phyloP scores from a whole-genome alignment of 2,888 invertebrate species.

The Acrocyrtus sp. region DNA sequence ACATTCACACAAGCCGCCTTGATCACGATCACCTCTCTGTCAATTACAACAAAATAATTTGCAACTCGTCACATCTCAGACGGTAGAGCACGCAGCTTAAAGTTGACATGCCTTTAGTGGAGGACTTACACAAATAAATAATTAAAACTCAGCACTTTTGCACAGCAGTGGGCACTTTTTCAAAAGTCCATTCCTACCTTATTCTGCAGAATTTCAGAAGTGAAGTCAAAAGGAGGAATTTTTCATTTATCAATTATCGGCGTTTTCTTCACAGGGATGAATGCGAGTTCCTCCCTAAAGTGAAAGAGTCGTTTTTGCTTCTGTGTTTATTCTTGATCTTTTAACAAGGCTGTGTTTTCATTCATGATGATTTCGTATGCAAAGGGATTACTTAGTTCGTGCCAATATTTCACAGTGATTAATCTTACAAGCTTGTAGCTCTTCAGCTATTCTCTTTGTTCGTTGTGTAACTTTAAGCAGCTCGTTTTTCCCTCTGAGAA shows the following conservation, averaged over 20 bases:
- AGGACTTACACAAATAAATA: neutral
- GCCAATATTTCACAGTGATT: neutral
- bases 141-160: slow-evolving; percentile 21
- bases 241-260: too few relatives aligned
- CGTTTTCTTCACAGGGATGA: too few relatives aligned
- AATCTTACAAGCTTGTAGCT: neutral
- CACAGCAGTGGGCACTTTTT: slow-evolving; percentile 21
- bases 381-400: neutral
- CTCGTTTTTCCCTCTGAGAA: neutral
- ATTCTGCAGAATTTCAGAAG: too few relatives aligned
- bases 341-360: too few relatives aligned
- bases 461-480: slow-evolving; percentile 12
- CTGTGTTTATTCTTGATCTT: too few relatives aligned
- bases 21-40: neutral
- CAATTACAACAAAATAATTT: neutral
- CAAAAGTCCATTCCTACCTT: neutral
- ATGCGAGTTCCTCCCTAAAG: too few relatives aligned
- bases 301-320: too few relatives aligned
- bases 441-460: neutral
- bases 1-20: slow-evolving; percentile 16
- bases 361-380: neutral
- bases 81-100: too few relatives aligned
- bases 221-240: too few relatives aligned
- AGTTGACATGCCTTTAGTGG: neutral
- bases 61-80: too few relatives aligned